Evolutionary conservation across 23 tunicate species (phyloP), one percentile per base, ranked within the genome.

Genomic region (Aplidium turbinatum): DNA sequence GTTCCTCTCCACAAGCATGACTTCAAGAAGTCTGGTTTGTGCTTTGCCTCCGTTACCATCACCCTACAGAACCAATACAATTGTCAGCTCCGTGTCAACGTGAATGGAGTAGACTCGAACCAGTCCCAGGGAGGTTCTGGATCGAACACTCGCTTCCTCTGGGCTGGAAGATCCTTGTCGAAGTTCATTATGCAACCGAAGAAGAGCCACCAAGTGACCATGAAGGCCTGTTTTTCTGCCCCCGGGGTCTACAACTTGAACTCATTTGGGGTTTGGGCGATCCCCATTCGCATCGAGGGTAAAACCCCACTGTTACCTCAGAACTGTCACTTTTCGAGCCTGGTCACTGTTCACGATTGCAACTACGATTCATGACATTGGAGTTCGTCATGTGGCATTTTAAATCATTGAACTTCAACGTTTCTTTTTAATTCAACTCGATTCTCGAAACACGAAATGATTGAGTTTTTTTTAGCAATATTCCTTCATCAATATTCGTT

Each of bases 241-340:
- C 63, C 78, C 2, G 97, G 97, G 21, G 68, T 81, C 1, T 91
- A 58, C 75, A 91, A 84, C 73, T 35, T 91, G 19, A 84, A 88
- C 71, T 63, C 84, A 26, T 80, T 91, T 25, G 76, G 83, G 33
- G 91, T 91, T 1, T 78, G 93, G 78, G 97, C 97, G 7, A 78
- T 78, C 0, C 97, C 97, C 19, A 31, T 63, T 28, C 35, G 38
- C 48, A 39, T 77, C 9, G 76, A 51, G 28, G 56, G 39, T 24
- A 56, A 63, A 19, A 58, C 78, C 21, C 85, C 97, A 21, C 70
- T 74, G 21, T 47, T 91, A 32, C 97, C 97, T 21, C 97, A 91
- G 56, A 91, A 66, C 53, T 76, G 91, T 46, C 82, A 74, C 31
- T 77, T 47, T 47, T 63, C 91, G 0, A 68, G 75, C 46, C 35